A percentile compares a stretch with the other conserved stretches of the same genome.
phyloP scores from a whole-genome alignment of 2,797 vertebrate species.

The Parauchenoglanis punctatus region DNA sequence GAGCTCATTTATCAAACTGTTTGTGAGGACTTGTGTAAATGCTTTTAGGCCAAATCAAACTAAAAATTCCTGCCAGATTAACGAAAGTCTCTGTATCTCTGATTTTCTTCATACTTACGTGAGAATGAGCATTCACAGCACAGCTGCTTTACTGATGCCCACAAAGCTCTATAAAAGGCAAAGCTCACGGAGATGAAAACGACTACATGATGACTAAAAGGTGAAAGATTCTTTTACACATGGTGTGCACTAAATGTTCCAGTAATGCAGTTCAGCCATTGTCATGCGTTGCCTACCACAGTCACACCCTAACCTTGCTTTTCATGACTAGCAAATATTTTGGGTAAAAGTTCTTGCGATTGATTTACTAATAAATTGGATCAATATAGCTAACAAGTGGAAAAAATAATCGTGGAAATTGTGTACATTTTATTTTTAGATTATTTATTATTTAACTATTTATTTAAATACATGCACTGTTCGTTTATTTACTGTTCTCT shows the following conservation, averaged over 20 bases:
- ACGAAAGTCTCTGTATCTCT: not conserved
- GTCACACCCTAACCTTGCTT: not conserved
- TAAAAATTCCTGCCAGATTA: not conserved
- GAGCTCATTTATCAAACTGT: not conserved
- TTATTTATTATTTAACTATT: not conserved
- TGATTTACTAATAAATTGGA: not conserved
- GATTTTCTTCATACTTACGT: not conserved
- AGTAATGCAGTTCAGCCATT: not conserved
- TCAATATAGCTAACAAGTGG: no score
- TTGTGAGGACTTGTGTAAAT: not conserved
- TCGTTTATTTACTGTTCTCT: not conserved
- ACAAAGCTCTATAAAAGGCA: not conserved
- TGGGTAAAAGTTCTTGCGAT: not conserved
- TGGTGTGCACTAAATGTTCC: not conserved
- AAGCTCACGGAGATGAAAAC: not conserved
- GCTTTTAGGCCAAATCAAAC: not conserved
- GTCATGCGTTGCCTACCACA: not conserved
- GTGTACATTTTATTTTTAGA: not conserved
- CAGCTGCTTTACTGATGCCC: slow-evolving; percentile 4
- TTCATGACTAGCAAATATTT: not conserved
- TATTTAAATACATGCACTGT: not conserved
- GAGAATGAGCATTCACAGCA: slow-evolving; percentile 13
- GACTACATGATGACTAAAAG: slow-evolving; percentile 5
- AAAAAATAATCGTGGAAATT: not conserved
- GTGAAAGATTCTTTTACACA: not conserved